These are phyloP conservation scores for Boloria selene DNA, from an alignment of 2,888 invertebrate genomes.

Conservation along the genomic window DNA sequence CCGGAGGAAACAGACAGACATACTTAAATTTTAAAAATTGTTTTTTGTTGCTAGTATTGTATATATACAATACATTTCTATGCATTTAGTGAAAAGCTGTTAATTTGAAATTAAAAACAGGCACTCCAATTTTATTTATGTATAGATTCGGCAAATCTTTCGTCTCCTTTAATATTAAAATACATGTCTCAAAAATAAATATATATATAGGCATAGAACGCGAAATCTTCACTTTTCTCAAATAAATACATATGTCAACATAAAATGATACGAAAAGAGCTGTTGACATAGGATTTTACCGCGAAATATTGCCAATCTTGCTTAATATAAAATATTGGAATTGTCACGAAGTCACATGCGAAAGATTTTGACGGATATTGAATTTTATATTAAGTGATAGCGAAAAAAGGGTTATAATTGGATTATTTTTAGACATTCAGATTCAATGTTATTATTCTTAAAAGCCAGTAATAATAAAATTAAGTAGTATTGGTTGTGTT, in stretches of 20 bases:
- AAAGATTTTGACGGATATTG: constrained; percentile 23
- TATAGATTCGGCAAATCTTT: not conserved
- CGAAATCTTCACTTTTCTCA: constrained; percentile 7
- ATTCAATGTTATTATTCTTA: not conserved
- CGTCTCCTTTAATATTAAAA: not conserved
- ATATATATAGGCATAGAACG: constrained; percentile 1
- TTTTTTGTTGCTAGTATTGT: too few relatives aligned
- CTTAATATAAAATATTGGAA: constrained; percentile 25
- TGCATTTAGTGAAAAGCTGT: too few relatives aligned
- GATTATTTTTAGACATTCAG: not conserved
- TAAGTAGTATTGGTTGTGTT: not conserved
- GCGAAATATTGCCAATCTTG: constrained; percentile 33
- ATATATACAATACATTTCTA: too few relatives aligned
- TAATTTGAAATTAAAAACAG: too few relatives aligned
- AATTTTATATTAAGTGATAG: constrained; percentile 14
- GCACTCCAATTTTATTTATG: too few relatives aligned
- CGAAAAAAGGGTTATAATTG: constrained; percentile 7
- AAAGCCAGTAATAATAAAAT: not conserved
- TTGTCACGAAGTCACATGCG: constrained; percentile 19
- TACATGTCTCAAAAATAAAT: constrained; percentile 14
- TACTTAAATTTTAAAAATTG: too few relatives aligned
- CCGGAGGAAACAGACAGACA: too few relatives aligned
- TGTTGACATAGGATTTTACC: constrained; percentile 31
- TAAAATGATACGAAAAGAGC: constrained; percentile 25
- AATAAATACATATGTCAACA: constrained; percentile 25